Evolutionary conservation across 2,888 invertebrate species (phyloP).

Genomic region (Anoncus sp.): DNA sequence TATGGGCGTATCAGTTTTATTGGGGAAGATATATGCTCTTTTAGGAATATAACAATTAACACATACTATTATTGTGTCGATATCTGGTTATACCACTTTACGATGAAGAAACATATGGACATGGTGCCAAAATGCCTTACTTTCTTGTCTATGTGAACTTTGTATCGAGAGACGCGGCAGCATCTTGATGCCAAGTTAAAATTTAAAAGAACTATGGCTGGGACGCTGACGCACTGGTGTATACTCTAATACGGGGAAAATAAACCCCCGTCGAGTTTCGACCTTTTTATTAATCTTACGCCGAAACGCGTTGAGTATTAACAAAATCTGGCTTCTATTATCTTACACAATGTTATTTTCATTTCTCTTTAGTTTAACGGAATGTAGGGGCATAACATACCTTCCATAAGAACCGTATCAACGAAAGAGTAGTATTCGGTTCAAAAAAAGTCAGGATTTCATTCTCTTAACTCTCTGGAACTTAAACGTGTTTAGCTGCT

Average conservation of each 20-base stretch:
- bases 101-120: constrained; percentile 1
- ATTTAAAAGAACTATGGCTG: too few species aligned
- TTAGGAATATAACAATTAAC: constrained; percentile 24
- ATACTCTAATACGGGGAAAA: too few species aligned
- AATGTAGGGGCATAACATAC: background rate
- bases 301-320: too few species aligned
- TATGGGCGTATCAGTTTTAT: constrained; percentile 36
- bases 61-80: constrained; percentile 2
- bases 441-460: background rate
- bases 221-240: too few species aligned
- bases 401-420: background rate
- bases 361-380: background rate
- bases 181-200: too few species aligned
- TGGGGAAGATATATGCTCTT: constrained; percentile 18
- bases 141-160: too few species aligned
- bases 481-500: constrained; percentile 4
- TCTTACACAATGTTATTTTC: too few species aligned
- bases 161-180: too few species aligned
- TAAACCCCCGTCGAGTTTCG: too few species aligned
- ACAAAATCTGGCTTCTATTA: too few species aligned
- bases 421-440: background rate
- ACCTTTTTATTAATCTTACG: too few species aligned
- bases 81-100: background rate
- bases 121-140: background rate
- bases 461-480: background rate